Evolutionary conservation across 2,797 vertebrate species (phyloP).

Genomic region (Clarias pachynema): DNA sequence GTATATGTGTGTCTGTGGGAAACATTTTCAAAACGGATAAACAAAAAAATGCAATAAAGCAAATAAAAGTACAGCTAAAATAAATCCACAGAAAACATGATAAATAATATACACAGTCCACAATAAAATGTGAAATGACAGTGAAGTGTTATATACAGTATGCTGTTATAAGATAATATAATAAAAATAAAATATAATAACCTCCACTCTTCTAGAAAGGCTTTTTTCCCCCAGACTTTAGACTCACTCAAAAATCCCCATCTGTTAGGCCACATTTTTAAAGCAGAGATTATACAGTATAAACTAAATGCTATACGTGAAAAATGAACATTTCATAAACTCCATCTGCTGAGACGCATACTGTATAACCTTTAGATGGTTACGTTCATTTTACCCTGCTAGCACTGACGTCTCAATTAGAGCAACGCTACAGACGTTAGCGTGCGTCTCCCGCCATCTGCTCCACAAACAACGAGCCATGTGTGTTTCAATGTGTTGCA

Average conservation of each 20-base stretch:
- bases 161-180: not conserved
- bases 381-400: not conserved
- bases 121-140: not conserved
- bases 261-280: not conserved
- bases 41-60: not conserved
- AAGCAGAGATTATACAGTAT: not conserved
- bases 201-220: not conserved
- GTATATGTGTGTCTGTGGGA: not conserved
- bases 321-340: not conserved
- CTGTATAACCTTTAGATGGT: constrained; percentile 13
- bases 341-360: not conserved
- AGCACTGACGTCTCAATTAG: constrained; percentile 12
- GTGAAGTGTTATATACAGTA: not conserved
- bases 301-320: not conserved
- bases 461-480: not conserved
- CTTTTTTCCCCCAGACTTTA: not conserved
- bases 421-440: not conserved
- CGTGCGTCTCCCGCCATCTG: constrained; percentile 1
- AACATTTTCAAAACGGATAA: not conserved
- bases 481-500: constrained; percentile 2
- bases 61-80: not conserved
- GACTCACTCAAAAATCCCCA: not conserved
- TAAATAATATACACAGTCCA: not conserved
- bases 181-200: not conserved
- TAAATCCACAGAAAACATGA: not conserved